A percentile compares a stretch with the other conserved stretches of the same genome.
Conservation (phyloP, 2,113 vertebrate species). For the Brevimyrus niger region DNA sequence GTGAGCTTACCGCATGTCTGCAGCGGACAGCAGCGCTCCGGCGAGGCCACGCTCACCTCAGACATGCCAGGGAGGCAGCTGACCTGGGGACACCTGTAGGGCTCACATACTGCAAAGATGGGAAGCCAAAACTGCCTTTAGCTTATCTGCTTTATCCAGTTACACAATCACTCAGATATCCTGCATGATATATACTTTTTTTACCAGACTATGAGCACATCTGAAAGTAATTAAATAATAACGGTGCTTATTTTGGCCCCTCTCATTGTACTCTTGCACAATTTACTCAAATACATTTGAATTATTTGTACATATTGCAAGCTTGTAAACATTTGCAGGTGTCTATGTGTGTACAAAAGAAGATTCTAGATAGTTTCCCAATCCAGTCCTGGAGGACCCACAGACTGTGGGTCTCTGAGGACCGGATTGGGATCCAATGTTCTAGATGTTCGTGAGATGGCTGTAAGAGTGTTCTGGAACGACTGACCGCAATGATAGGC, state of each 20-base stretch:
- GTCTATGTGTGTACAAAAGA: background rate
- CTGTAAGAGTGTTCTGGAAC: background rate
- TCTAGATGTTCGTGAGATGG: background rate
- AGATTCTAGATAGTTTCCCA: no score
- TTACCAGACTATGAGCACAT: background rate
- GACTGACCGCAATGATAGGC: slow-evolving; percentile 79
- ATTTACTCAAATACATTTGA: background rate
- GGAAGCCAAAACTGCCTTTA: background rate
- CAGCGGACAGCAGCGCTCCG: slow-evolving; percentile 76
- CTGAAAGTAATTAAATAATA: background rate
- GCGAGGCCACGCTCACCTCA: slow-evolving; percentile 64
- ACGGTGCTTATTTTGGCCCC: background rate
- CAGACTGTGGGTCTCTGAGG: no score
- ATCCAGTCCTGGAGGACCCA: no score
- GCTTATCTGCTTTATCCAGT: background rate
- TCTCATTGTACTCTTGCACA: background rate
- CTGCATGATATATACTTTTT: background rate
- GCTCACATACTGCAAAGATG: slow-evolving; percentile 72
- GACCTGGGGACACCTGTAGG: slow-evolving; percentile 71
- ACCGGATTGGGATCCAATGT: no score
- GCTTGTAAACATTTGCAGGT: background rate
- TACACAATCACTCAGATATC: background rate
- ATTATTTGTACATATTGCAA: background rate
- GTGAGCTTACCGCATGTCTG: slow-evolving; percentile 74
- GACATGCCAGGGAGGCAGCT: slow-evolving; percentile 75